A percentile compares a stretch with the other conserved stretches of the same genome.
phyloP scores from a whole-genome alignment of 2,113 vertebrate genomes.

The Pica pica region DNA sequence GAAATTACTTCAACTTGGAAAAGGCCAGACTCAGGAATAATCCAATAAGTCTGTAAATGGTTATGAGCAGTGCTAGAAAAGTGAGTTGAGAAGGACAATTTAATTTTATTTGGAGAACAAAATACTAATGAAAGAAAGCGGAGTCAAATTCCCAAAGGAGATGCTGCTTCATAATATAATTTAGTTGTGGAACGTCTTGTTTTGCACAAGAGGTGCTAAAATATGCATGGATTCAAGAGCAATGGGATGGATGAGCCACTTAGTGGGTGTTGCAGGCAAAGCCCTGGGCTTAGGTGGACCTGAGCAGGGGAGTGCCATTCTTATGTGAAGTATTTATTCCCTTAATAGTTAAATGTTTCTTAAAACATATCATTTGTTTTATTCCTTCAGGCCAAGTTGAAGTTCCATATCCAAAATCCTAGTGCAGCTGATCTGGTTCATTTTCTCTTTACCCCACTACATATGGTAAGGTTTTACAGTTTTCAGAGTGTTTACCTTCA shows the following conservation, averaged over 20 bases:
- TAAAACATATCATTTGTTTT: background rate
- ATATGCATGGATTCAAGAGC: background rate
- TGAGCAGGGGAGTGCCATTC: background rate
- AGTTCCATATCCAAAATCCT: constrained; percentile 91
- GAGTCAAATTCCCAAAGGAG: background rate
- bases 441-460: constrained; percentile 91
- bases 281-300: background rate
- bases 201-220: background rate
- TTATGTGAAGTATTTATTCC: background rate
- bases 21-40: background rate
- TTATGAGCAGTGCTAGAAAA: background rate
- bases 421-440: constrained; percentile 90
- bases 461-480: constrained; percentile 79
- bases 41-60: background rate
- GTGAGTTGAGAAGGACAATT: background rate
- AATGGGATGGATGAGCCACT: background rate
- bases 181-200: background rate
- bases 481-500: background rate
- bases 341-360: background rate
- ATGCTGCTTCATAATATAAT: background rate
- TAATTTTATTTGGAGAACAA: background rate
- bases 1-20: background rate
- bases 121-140: background rate
- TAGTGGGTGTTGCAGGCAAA: background rate
- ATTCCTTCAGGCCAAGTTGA: constrained; percentile 83